Base-by-base conservation (phyloP, 1,140 invertebrate species). In the Oncopodura yosiiana region DNA sequence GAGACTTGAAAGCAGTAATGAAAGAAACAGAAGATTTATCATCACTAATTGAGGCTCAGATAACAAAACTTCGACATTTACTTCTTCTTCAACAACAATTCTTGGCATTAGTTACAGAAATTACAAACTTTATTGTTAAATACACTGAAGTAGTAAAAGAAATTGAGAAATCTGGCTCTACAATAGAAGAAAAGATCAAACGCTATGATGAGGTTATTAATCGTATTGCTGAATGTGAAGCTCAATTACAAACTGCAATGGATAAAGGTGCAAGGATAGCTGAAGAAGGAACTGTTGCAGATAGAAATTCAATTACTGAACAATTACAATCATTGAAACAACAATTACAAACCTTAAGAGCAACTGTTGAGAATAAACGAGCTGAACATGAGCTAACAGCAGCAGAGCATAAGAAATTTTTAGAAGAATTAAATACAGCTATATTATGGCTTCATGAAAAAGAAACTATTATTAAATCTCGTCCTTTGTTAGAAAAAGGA, bases 201-300 rank as follows among this genome's bases (percentile, higher is more conserved):
- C 81, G 82, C 54, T 94, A 92, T 62, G 83, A 91, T 68, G 84
- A 89, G 62, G 80, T 78, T 19, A 69, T 64, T 23, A 30, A 12
- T 66, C 88, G 89, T 39, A 67, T 78, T 23, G 86, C 89, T 70
- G 84, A 87, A 66, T 88, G 84, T 68, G 89, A 94, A 68, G 88
- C 86, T n/a, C 74, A 83, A 9, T 69, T 94, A 8, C 83, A 86
- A 1, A 81, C 83, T 19, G 87, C 90, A 0, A 82, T 81, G 19
- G 90, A 94, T 64, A 94, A 93, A 71, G 91, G 88, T 1, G 66
- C 86, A 89, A 11, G 52, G 68, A 92, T 95, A 23, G 85, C 86
- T 8, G 80, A 81, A 1, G 91, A 94, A 71, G 86, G 88, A 32
- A 83, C 86, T 11, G 80, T 82, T 0, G 82, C 83, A 16, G 89